Base-by-base conservation (phyloP, 1,140 invertebrate genomes). In the Chelonus insularis region DNA sequence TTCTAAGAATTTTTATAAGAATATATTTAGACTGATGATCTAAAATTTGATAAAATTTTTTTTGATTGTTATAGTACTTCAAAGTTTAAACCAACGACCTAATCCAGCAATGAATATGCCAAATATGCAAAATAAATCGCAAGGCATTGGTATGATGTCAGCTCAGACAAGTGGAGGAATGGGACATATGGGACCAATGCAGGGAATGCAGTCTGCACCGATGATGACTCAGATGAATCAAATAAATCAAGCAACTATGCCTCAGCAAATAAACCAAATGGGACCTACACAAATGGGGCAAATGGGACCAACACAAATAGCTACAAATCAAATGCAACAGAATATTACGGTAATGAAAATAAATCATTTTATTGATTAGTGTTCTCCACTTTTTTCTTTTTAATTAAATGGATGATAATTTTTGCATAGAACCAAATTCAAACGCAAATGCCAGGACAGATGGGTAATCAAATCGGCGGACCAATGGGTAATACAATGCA, bases 1-100 rank as follows among this genome's bases (percentile, higher is more conserved):
- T n/a, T n/a, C n/a, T n/a, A n/a, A n/a, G n/a, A n/a, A n/a, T n/a
- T n/a, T n/a, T n/a, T n/a, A n/a, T n/a, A n/a, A n/a, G n/a, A n/a
- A n/a, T n/a, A n/a, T n/a, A n/a, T n/a, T n/a, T n/a, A n/a, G n/a
- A 7, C n/a, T 14, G 12, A 43, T 43, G 41, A 48, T 48, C 1
- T 20, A 48, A 1, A n/a, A 20, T n/a, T 34, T 16, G 34, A 39
- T 20, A 34, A 39, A n/a, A n/a, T n/a, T 50, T 14, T 16, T 8
- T 51, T 23, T 29, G 8, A 52, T 39, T 60, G 70, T 71, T 63
- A 18, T 52, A 84, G 83, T 87, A 45, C 71, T 87, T 20, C 86
- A 87, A 74, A 84, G 81, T 32, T 73, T 87, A 58, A 87, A 86
- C 67, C 83, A 86, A 72, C 77, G 86, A 18, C 86, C 86, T 47